Evolutionary conservation across 2,888 invertebrate genomes (phyloP).

Genomic region (Erebia ligea): DNA sequence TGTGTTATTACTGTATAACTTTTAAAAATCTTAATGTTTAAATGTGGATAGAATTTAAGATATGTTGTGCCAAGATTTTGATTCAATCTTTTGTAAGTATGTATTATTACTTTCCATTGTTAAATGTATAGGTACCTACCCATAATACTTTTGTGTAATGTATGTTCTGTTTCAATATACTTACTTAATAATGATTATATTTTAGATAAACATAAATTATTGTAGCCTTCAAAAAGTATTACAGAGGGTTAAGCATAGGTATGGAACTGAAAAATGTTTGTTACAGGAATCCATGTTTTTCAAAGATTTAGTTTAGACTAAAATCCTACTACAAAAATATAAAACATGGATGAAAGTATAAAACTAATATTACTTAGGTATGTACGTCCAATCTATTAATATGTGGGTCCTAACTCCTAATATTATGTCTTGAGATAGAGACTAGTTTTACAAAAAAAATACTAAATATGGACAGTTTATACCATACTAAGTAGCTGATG

Average conservation of each 20-base stretch:
- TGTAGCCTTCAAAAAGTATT: not conserved
- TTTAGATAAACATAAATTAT: not conserved
- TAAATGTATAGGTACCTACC: constrained; percentile 35
- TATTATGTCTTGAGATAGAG: too few species aligned
- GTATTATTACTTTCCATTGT: constrained; percentile 22
- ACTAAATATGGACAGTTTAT: too few species aligned
- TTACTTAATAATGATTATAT: not conserved
- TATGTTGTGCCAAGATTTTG: constrained; percentile 41
- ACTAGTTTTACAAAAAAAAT: too few species aligned
- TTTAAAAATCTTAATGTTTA: constrained; percentile 28
- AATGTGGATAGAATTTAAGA: constrained; percentile 37
- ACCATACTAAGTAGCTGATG: too few species aligned
- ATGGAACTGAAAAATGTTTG: too few species aligned
- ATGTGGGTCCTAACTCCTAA: too few species aligned
- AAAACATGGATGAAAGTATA: too few species aligned
- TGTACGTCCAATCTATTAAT: too few species aligned
- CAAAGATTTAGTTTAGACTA: not conserved
- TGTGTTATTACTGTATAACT: constrained; percentile 25
- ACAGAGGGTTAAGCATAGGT: too few species aligned
- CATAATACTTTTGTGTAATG: constrained; percentile 8
- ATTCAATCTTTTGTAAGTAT: constrained; percentile 31
- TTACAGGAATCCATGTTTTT: too few species aligned
- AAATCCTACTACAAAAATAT: not conserved
- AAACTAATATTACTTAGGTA: too few species aligned
- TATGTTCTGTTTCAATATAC: constrained; percentile 21